Percentiles rank a stretch among this genome's conserved stretches.
Conservation (phyloP, 1,140 invertebrate genomes). For the Zaprionus gabonicus region DNA sequence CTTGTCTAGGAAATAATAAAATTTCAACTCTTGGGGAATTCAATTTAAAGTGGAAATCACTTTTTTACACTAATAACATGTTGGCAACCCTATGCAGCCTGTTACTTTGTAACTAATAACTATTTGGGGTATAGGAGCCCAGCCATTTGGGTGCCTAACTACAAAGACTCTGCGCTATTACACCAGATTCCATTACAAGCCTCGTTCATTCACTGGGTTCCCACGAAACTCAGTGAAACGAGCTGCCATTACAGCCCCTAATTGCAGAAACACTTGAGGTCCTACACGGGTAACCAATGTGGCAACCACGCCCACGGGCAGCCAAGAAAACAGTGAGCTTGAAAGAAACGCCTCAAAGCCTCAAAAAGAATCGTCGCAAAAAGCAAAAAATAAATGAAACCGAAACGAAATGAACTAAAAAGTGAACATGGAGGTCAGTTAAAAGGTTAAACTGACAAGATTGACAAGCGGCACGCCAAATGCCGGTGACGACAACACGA, state of each 20-base stretch:
- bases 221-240: neutral
- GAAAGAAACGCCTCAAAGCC: conserved; percentile 25
- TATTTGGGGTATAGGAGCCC: neutral
- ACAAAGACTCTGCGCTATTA: neutral
- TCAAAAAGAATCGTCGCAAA: conserved; percentile 28
- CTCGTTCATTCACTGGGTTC: neutral
- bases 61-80: neutral
- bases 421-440: conserved; percentile 63
- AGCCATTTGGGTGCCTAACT: neutral
- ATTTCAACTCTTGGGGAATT: neutral
- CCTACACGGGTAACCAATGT: conserved; percentile 1
- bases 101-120: conserved; percentile 4
- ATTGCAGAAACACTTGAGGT: conserved; percentile 23
- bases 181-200: neutral
- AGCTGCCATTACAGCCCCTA: conserved; percentile 25
- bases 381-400: conserved; percentile 23
- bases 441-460: conserved; percentile 82
- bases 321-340: conserved; percentile 7
- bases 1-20: neutral
- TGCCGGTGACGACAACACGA: conserved; percentile 34
- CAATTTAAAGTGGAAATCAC: neutral
- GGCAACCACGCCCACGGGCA: conserved; percentile 28
- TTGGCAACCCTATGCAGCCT: neutral
- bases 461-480: conserved; percentile 65
- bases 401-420: conserved; percentile 35